These are phyloP conservation scores for Onthophagus taurus DNA, from an alignment of 1,140 invertebrate species.

Conservation along the genomic window DNA sequence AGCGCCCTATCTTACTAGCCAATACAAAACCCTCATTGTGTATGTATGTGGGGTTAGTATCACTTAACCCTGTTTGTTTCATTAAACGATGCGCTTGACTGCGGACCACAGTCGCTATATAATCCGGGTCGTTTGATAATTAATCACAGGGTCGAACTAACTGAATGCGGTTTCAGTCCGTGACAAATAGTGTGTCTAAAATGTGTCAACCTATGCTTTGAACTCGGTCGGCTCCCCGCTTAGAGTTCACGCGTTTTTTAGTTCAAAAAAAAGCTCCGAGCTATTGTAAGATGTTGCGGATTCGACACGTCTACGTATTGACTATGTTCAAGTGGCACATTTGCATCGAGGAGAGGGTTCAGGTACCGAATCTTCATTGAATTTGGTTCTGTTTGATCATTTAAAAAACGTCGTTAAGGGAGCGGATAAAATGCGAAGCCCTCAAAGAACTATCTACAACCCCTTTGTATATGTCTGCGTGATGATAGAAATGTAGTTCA, in stretches of 20 bases:
- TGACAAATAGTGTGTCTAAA: conserved; percentile 30
- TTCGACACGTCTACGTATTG: too few species aligned
- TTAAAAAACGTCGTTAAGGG: too few species aligned
- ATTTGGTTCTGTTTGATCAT: too few species aligned
- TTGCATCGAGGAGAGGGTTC: too few species aligned
- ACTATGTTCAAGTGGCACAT: too few species aligned
- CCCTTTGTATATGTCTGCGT: too few species aligned
- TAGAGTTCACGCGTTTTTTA: conserved; percentile 23
- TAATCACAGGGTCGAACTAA: conserved; percentile 21
- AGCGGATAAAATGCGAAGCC: too few species aligned
- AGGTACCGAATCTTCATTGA: too few species aligned
- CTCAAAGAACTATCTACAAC: too few species aligned
- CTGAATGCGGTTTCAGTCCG: conserved; percentile 22
- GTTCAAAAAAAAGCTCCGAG: conserved; percentile 20
- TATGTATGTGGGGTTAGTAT: conserved; percentile 11
- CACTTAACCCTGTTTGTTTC: conserved; percentile 26
- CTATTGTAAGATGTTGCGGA: conserved; percentile 24
- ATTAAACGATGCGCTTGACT: conserved; percentile 19
- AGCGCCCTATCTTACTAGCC: neutral
- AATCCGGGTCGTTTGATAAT: conserved; percentile 26
- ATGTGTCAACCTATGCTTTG: conserved; percentile 27
- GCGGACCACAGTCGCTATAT: conserved; percentile 19
- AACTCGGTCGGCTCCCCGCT: conserved; percentile 16
- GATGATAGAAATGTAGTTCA: too few species aligned
- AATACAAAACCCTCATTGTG: neutral